Conservation (phyloP, 2,888 invertebrate species). For the Eupeodes latifasciatus region DNA sequence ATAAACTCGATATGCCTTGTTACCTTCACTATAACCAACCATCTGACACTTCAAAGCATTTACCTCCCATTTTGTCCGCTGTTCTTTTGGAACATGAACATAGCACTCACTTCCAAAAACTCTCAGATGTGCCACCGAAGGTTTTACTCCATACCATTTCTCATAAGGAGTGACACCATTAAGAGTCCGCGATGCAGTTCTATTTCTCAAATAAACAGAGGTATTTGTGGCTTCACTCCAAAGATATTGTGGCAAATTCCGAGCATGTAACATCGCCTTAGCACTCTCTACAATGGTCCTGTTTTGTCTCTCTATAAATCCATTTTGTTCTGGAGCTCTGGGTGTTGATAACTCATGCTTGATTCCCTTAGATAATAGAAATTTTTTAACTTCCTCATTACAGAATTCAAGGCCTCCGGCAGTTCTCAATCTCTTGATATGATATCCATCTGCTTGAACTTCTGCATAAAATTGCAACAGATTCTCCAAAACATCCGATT, state of each 20-base stretch:
- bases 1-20: conserved; percentile 9
- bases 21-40: conserved; percentile 14
- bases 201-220: not conserved
- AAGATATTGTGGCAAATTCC: conserved; percentile 17
- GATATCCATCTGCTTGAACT: conserved; percentile 50
- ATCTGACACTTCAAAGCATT: conserved; percentile 7
- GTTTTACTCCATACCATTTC: conserved; percentile 11
- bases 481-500: conserved; percentile 24
- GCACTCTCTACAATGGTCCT: conserved; percentile 27
- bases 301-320: conserved; percentile 24
- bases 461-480: conserved; percentile 49
- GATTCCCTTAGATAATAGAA: conserved; percentile 38
- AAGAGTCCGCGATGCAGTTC: conserved; percentile 4
- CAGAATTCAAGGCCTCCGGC: conserved; percentile 12
- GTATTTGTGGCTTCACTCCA: conserved; percentile 52
- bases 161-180: not conserved
- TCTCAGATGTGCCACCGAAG: not conserved
- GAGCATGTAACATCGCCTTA: not conserved
- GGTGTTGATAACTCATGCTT: conserved; percentile 51
- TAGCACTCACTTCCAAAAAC: not conserved
- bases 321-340: conserved; percentile 54
- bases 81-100: not conserved
- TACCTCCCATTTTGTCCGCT: not conserved
- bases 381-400: conserved; percentile 33
- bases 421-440: conserved; percentile 34